Evolutionary conservation across 2,113 vertebrate genomes (phyloP), one percentile per base, ranked within the genome.

Genomic region (Falcunculus frontatus): DNA sequence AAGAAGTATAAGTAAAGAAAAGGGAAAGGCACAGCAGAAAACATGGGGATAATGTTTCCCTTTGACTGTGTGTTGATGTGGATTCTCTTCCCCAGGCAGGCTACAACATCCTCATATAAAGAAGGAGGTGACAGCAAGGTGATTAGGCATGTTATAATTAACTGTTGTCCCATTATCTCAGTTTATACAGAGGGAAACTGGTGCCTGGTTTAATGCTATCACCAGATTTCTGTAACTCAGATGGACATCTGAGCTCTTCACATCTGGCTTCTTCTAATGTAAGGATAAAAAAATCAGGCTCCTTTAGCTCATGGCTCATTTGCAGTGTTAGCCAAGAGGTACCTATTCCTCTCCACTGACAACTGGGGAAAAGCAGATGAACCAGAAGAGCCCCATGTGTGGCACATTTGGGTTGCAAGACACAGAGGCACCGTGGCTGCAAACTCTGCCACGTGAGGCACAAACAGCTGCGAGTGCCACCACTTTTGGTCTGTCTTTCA

Each of bases 361-460:
- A 26, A 8, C 0, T 56, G n/a, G 1, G 44, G 30, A 60, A 77
- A 87, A 29, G 2, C 25, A 44, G 22, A 49, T 35, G 25, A 29
- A 5, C 50, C 5, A 46, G 35, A 18, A 57, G 29, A 81, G 7
- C 2, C 9, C 18, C 46, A 69, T 0, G 0, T 32, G 15, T 19
- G 55, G 14, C 8, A 5, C 8, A 5, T 26, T 59, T 22, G 32
- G 4, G 15, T 41, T 85, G 20, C 0, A 1, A 65, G n/a, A 21
- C 12, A 17, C 6, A 15, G 33, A 21, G 18, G 13, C 10, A 46
- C 17, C 2, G 4, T 2, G 6, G 5, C 22, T 57, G 5, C 29
- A 68, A 52, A 41, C 30, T n/a, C 53, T 72, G 39, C 15, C 29
- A 26, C 2, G 0, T 17, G 29, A n/a, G 49, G 35, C 44, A 53